Conservation (phyloP, 2,888 invertebrate species). For the Nemurella pictetii region DNA sequence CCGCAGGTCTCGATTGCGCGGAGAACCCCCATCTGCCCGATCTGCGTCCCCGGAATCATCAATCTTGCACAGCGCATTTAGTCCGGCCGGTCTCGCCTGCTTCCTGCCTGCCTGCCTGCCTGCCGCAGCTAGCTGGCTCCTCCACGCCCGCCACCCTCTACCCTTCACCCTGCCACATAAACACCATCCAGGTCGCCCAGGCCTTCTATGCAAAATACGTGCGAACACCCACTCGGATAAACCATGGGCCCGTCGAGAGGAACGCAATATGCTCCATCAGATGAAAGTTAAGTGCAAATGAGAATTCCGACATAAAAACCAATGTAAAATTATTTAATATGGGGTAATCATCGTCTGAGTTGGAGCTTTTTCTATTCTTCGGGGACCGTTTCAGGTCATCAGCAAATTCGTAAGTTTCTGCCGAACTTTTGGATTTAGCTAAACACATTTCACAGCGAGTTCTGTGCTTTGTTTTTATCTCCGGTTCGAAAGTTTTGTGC, state of each 20-base stretch:
- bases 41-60: neutral
- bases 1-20: neutral
- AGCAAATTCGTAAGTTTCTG: neutral
- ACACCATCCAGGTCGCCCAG: neutral
- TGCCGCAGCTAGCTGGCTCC: neutral
- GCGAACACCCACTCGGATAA: neutral
- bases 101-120: neutral
- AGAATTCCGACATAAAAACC: too few species aligned
- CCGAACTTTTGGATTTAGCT: neutral
- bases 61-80: conserved; percentile 20
- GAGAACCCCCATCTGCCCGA: neutral
- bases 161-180: neutral
- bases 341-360: neutral
- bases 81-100: neutral
- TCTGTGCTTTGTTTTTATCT: neutral
- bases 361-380: neutral
- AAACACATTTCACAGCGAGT: neutral
- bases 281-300: too few species aligned
- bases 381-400: neutral
- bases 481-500: neutral
- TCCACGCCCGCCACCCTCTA: neutral
- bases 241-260: neutral
- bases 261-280: neutral
- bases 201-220: conserved; percentile 6
- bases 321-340: too few species aligned